A percentile compares a stretch with the other conserved stretches of the same genome.
These are phyloP conservation scores for Chydorus sphaericus DNA, from an alignment of 2,888 invertebrate species.

Conservation along the genomic window DNA sequence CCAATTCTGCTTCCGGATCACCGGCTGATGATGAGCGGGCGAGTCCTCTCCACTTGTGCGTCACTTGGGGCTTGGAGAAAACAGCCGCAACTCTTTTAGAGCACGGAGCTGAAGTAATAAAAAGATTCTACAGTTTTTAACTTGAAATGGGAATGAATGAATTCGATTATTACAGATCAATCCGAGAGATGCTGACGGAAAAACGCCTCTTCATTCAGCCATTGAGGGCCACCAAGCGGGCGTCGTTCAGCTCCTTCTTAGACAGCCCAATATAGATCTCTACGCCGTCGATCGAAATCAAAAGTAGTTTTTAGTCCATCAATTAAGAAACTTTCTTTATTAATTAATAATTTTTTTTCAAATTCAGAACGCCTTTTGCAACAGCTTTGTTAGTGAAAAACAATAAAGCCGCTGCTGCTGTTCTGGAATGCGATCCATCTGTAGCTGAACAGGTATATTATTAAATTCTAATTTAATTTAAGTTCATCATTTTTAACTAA, in stretches of 20 bases:
- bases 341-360: no score
- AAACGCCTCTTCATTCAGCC: constrained; percentile 82
- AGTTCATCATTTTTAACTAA: constrained; percentile 6
- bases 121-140: no score
- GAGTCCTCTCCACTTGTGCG: constrained; percentile 76
- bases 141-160: no score
- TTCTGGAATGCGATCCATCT: constrained; percentile 72
- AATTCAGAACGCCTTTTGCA: constrained; percentile 88
- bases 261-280: constrained; percentile 71
- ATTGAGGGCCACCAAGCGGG: constrained; percentile 80
- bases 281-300: constrained; percentile 68
- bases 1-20: background rate
- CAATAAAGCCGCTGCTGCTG: constrained; percentile 82
- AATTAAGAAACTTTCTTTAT: no score
- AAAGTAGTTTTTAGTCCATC: no score
- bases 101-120: constrained; percentile 75
- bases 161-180: no score
- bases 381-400: constrained; percentile 75
- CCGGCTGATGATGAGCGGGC: constrained; percentile 62
- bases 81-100: constrained; percentile 76
- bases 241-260: constrained; percentile 69
- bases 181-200: constrained; percentile 61
- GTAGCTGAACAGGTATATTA: constrained; percentile 75
- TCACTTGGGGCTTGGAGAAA: constrained; percentile 78
- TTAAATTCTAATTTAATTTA: background rate